Evolutionary conservation across 1,140 invertebrate genomes (phyloP), one percentile per base, ranked within the genome.

Genomic region (Phortica variegata): DNA sequence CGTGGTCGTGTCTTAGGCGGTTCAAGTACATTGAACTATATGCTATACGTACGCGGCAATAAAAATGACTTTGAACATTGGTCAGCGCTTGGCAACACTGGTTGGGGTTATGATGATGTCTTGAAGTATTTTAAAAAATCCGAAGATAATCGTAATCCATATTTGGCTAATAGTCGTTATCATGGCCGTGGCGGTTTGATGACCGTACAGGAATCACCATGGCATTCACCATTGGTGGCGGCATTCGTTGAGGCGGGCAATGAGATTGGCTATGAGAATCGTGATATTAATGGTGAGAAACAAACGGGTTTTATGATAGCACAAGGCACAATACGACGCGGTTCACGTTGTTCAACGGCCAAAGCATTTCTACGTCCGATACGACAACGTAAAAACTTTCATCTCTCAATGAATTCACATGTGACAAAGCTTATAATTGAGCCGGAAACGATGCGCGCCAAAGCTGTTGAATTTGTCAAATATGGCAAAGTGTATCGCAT

Each of bases 11-110:
- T 91, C 0, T 77, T 93, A 0, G 95, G 94, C 2, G 95, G 95
- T 1, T 93, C 90, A 1, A 91, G 88, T 36, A 90, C 92, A 0
- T 79, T 97, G 0, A 97, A 98, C 72, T 96, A 95, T 59, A 96
- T 98, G 95, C 82, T 96, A 0, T 97, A 97, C 73, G 91, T 75
- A 5, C 78, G 94, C 52, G 95, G 88, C 37, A 83, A 87, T 76
- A 82, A 78, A 54, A 78, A 83, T 23, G 95, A 98, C 66, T 98
- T 93, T 65, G 90, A 97, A 65, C 79, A 86, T 20, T 98, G 95
- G 95, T 89, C 91, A 49, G 81, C 84, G 9, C 61, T 86, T 18
- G 95, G 94, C 0, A 93, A 95, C 65, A 78, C 84, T 1, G 87
- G 91, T 7, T 97, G 95, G 95, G 86, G 87, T 1, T 97, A 93